Conservation (phyloP, 2,888 invertebrate genomes). For the Phragmatobia fuliginosa region DNA sequence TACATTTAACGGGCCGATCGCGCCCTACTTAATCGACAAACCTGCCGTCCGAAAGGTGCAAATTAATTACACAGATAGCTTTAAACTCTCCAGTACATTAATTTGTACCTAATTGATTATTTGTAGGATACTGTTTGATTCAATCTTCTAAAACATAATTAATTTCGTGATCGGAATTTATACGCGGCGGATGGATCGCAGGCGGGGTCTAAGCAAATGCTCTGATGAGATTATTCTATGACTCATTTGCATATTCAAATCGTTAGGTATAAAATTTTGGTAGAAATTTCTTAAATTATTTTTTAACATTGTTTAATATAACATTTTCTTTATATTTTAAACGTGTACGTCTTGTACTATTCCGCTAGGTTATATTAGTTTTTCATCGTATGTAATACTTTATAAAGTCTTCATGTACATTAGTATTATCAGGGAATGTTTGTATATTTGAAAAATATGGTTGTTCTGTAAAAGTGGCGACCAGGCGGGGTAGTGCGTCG, state of each 20-base stretch:
- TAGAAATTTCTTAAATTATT: conserved; percentile 13
- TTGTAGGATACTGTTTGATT: conserved; percentile 60
- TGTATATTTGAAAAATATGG: conserved; percentile 68
- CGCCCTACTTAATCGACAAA: conserved; percentile 65
- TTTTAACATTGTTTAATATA: conserved; percentile 11
- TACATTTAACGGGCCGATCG: conserved; percentile 69
- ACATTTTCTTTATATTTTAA: conserved; percentile 1
- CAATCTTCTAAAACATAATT: conserved; percentile 55
- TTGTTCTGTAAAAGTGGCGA: conserved; percentile 69
- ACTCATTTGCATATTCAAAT: conserved; percentile 37
- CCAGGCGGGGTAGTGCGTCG: conserved; percentile 74
- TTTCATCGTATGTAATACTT: conserved; percentile 39
- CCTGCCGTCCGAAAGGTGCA: conserved; percentile 69
- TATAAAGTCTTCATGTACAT: conserved; percentile 41
- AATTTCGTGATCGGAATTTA: conserved; percentile 49
- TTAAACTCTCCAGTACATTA: conserved; percentile 68
- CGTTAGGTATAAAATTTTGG: conserved; percentile 22
- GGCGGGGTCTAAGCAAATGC: conserved; percentile 29
- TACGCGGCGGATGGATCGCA: conserved; percentile 22
- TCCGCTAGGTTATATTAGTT: conserved; percentile 34
- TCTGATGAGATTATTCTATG: conserved; percentile 29
- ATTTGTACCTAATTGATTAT: conserved; percentile 70
- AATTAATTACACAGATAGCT: conserved; percentile 77
- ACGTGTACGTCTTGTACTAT: conserved; percentile 11
- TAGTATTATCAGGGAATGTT: conserved; percentile 51